phyloP scores from a whole-genome alignment of 2,113 vertebrate species.

The Polyodon spathula region DNA sequence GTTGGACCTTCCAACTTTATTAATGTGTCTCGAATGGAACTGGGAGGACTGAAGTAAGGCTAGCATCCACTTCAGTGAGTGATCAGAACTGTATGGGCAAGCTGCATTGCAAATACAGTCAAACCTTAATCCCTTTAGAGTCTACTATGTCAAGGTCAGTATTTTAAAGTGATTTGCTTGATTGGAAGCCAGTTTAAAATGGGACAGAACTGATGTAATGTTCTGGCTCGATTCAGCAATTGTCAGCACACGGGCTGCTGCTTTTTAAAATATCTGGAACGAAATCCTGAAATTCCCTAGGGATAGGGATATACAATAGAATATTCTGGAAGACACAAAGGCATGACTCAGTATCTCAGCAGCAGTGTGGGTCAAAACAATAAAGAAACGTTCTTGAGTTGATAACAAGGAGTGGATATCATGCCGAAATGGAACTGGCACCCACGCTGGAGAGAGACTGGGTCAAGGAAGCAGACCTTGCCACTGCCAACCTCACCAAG shows the following conservation, averaged over 20 bases:
- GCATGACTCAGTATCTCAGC: too few species aligned
- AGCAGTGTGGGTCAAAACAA: too few species aligned
- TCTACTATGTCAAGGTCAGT: constrained; percentile 40
- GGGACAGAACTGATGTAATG: constrained; percentile 36
- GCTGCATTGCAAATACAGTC: constrained; percentile 50
- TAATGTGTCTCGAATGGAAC: constrained; percentile 35
- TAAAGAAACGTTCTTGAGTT: background rate
- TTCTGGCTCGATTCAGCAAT: constrained; percentile 18
- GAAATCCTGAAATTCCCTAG: too few species aligned
- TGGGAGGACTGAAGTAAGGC: constrained; percentile 31
- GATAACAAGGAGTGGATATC: background rate
- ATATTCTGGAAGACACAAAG: too few species aligned
- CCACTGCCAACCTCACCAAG: background rate
- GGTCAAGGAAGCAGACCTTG: constrained; percentile 1
- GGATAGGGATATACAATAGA: too few species aligned
- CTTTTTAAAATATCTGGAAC: background rate
- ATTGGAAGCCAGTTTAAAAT: constrained; percentile 27
- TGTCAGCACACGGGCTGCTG: background rate
- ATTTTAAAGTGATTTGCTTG: constrained; percentile 11
- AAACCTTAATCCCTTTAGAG: constrained; percentile 41
- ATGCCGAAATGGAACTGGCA: background rate
- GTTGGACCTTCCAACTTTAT: too few species aligned
- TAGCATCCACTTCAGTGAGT: constrained; percentile 48
- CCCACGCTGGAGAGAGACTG: background rate
- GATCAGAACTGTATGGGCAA: constrained; percentile 49